Evolutionary conservation across 2,797 vertebrate genomes (phyloP), one percentile per base, ranked within the genome.

Genomic region (Masticophis lateralis): DNA sequence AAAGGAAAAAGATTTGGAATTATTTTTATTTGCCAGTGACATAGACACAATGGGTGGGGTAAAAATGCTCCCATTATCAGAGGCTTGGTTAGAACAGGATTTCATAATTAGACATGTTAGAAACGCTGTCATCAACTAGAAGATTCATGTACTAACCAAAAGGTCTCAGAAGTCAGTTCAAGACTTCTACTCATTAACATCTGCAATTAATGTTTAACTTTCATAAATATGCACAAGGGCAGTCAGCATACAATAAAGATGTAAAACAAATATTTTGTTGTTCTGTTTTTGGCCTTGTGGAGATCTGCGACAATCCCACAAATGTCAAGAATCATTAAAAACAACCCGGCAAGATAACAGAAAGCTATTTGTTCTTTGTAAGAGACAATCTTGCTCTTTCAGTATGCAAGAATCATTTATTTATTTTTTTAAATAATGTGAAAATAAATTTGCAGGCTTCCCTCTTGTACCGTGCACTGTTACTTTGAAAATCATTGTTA

Each of bases 171-270:
- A 93, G 94, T 93, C 93, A 93, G 95, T 93, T 97, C 93, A 91
- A 93, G 95, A 94, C 86, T 96, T 94, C 95, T 93, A 92, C 95
- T 97, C 96, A 97, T 97, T 97, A 97, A 95, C 94, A 96, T 97
- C 94, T 95, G 94, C 95, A 96, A 92, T 96, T 95, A 95, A 96
- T 97, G 92, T 94, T 96, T 95, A 97, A 97, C 95, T 93, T 94
- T 96, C 95, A 96, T 95, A 96, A 97, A 97, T 95, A 96, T 91
- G 94, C 95, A 96, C 94, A 93, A 96, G 95, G 93, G 96, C 89
- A 91, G 95, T 95, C 95, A 69, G 94, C 93, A 92, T 95, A 95
- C 92, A 86, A 94, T 89, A 61, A 94, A 97, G 95, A 97, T 96
- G 89, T 94, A 95, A 95, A 95, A 96, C 91, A 97, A 97, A 90